Percentiles rank a stretch among this genome's conserved stretches.
These are phyloP conservation scores for Paracentrotus lividus DNA, from an alignment of 53 echinoderm and acorn worm genomes.

Conservation along the genomic window DNA sequence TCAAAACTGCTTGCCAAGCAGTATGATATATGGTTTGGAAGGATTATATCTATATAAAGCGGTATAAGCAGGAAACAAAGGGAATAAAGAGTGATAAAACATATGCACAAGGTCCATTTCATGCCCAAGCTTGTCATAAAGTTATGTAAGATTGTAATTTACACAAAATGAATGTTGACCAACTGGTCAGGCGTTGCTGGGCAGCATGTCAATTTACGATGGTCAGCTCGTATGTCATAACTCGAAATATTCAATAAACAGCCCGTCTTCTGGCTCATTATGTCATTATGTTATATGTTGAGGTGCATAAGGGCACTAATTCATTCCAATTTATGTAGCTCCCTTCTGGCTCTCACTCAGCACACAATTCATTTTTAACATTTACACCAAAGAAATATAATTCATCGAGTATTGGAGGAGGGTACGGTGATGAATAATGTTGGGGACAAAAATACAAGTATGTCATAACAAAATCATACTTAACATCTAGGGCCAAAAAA, in stretches of 20 bases:
- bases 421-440: too few species aligned
- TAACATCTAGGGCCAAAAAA: too few species aligned
- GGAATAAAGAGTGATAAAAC: conserved; percentile 42
- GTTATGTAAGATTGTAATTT: conserved; percentile 70
- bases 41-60: conserved; percentile 15
- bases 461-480: too few species aligned
- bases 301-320: not conserved
- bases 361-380: not conserved
- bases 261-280: not conserved
- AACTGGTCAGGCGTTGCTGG: conserved; percentile 49
- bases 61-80: conserved; percentile 37
- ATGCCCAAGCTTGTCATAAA: conserved; percentile 53
- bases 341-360: not conserved
- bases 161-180: conserved; percentile 63
- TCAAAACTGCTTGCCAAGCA: conserved; percentile 59
- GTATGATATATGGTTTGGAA: not conserved
- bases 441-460: too few species aligned
- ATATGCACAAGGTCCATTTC: conserved; percentile 37
- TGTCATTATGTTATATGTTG: not conserved
- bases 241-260: conserved; percentile 26
- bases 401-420: not conserved
- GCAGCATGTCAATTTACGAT: conserved; percentile 42
- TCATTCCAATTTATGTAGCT: not conserved
- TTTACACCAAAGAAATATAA: not conserved
- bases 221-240: conserved; percentile 42